Base-by-base conservation (phyloP, 2,888 invertebrate species). In the Atherix ibis region DNA sequence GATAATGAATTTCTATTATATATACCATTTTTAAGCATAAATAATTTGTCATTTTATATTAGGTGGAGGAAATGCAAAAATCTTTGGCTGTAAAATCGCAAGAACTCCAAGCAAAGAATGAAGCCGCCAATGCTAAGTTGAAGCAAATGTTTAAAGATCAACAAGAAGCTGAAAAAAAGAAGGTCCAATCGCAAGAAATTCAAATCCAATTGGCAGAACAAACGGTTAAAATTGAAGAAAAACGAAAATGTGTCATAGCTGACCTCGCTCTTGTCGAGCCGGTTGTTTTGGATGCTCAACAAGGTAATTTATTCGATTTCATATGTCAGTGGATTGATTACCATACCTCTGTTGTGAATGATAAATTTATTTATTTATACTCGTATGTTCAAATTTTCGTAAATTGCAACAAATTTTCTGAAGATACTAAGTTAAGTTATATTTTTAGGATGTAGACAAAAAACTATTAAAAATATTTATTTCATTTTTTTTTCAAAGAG, bases 61-160 rank as follows among this genome's bases (percentile, higher is more conserved):
- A 41, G 39, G 98, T 99, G 10, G 97, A 95, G 57, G 97, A 98
- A 57, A 88, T 99, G 80, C 98, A 98, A 58, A 95, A 94, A 63
- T 94, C 94, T 38, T 71, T 99, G 38, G 95, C 94, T 29, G 84
- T 95, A 31, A 99, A 99, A 64, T 85, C 91, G 36, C 82, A 82
- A 66, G 85, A 87, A 62, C 61, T 88, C 15, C 91, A 94, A 70
- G 87, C 89, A 27, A 99, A 99, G 66, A 98, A 98, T 56, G 91
- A 92, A 56, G 92, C 95, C 3, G 98, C 98, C 33, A 99, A 98
- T 60, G 87, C 89, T n/a, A 99, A 99, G 64, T 69, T 99, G 32
- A 81, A 89, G 45, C 95, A 99, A 62, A 99, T 99, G 98, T 87
- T 97, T 31, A 92, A 92, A 66, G 92, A 97, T 63, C 95, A 97